These are phyloP conservation scores for Spheniscus humboldti DNA, from an alignment of 2,797 vertebrate species.

Conservation along the genomic window DNA sequence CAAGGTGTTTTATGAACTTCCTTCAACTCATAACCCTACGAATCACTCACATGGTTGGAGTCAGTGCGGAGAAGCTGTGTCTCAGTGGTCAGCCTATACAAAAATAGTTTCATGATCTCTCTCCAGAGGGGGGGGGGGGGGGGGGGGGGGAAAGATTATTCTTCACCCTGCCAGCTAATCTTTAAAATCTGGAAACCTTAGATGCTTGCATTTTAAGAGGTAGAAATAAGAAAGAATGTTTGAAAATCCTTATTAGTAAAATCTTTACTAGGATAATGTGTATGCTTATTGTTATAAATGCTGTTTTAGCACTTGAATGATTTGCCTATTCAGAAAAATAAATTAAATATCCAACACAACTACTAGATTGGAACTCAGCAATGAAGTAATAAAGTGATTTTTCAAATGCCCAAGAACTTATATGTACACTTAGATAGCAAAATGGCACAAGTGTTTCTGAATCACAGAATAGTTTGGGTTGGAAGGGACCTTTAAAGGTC, in stretches of 20 bases:
- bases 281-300: not conserved
- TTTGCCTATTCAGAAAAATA: not conserved
- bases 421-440: not conserved
- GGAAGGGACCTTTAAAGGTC: too few relatives aligned
- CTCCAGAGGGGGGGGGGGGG: not conserved
- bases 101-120: not conserved
- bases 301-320: not conserved
- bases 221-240: not conserved
- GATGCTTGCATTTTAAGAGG: not conserved
- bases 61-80: not conserved
- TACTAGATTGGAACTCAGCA: not conserved
- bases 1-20: not conserved
- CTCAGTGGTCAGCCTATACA: not conserved
- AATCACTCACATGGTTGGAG: not conserved
- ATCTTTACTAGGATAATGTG: not conserved
- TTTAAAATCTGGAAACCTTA: conserved; percentile 21
- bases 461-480: too few relatives aligned
- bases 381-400: not conserved
- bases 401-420: not conserved
- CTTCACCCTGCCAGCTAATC: not conserved
- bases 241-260: conserved; percentile 28
- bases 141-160: not conserved
- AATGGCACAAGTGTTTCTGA: not conserved
- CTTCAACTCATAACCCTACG: not conserved
- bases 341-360: not conserved